phyloP scores from a whole-genome alignment of 2,797 vertebrate genomes.

The Schizothorax lantsangensis region DNA sequence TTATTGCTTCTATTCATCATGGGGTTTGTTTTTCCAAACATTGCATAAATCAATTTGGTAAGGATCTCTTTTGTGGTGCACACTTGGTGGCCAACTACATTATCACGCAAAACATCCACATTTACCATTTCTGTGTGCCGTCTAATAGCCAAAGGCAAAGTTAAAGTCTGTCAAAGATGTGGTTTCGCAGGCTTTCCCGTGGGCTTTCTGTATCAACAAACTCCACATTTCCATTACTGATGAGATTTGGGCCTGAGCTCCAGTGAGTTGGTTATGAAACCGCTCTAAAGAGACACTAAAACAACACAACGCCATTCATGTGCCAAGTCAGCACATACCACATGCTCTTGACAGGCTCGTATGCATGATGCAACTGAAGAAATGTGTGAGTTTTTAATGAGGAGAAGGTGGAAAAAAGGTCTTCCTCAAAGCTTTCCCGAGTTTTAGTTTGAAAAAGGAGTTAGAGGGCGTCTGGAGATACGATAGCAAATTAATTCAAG shows the following conservation, averaged over 20 bases:
- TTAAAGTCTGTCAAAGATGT: conserved; percentile 22
- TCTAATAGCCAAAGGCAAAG: conserved; percentile 9
- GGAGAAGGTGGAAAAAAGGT: neutral
- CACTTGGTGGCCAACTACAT: conserved; percentile 8
- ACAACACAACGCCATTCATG: conserved; percentile 35
- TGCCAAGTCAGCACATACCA: conserved; percentile 42
- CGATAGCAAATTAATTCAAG: conserved; percentile 42
- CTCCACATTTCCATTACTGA: conserved; percentile 28
- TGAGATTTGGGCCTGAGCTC: conserved; percentile 43
- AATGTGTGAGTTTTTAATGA: conserved; percentile 37
- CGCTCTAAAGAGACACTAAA: conserved; percentile 40
- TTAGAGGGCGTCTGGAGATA: neutral
- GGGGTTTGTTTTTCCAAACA: conserved; percentile 8
- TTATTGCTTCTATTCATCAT: conserved; percentile 32
- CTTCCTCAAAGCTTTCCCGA: conserved; percentile 4
- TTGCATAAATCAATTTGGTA: conserved; percentile 10
- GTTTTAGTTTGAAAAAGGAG: conserved; percentile 42
- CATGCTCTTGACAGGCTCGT: conserved; percentile 8
- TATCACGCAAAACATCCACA: conserved; percentile 27
- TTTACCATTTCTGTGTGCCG: neutral
- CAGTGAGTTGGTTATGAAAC: conserved; percentile 43
- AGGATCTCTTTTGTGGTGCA: conserved; percentile 8
- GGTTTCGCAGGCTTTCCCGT: neutral
- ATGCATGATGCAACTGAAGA: conserved; percentile 46
- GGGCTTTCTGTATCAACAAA: conserved; percentile 41